Evolutionary conservation across 1,140 invertebrate species (phyloP).

Genomic region (Melitaea cinxia): DNA sequence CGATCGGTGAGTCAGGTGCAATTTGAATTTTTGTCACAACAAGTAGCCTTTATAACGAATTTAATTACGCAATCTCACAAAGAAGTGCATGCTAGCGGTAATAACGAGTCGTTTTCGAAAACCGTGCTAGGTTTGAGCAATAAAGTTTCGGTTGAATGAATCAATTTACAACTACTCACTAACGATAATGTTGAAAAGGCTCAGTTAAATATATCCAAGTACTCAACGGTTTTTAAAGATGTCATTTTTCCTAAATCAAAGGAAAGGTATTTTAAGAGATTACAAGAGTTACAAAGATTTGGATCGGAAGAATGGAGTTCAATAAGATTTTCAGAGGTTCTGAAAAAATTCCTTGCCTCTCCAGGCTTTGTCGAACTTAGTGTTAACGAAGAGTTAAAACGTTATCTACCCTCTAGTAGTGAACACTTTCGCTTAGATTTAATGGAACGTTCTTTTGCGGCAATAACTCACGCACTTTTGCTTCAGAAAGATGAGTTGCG

Average conservation of each 20-base stretch:
- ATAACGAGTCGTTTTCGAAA: background rate
- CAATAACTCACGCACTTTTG: too few species aligned
- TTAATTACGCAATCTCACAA: background rate
- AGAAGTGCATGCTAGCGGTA: background rate
- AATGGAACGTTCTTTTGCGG: conserved; percentile 8
- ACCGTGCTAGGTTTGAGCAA: background rate
- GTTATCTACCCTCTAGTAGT: too few species aligned
- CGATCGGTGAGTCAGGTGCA: conserved; percentile 1
- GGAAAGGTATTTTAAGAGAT: background rate
- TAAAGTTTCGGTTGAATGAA: background rate
- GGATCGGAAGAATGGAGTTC: background rate
- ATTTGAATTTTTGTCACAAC: background rate
- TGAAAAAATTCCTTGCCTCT: too few species aligned
- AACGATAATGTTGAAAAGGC: background rate
- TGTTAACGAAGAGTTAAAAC: too few species aligned
- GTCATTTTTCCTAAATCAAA: background rate
- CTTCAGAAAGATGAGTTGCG: too few species aligned
- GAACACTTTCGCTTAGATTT: too few species aligned
- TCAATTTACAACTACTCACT: background rate
- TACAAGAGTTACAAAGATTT: background rate
- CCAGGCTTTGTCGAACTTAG: too few species aligned
- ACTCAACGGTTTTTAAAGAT: background rate
- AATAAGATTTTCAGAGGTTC: background rate
- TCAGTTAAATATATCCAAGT: background rate
- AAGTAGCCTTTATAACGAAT: background rate